Evolutionary conservation across 2,113 vertebrate species (phyloP), one percentile per base, ranked within the genome.

Genomic region (Microcebus jonahi): DNA sequence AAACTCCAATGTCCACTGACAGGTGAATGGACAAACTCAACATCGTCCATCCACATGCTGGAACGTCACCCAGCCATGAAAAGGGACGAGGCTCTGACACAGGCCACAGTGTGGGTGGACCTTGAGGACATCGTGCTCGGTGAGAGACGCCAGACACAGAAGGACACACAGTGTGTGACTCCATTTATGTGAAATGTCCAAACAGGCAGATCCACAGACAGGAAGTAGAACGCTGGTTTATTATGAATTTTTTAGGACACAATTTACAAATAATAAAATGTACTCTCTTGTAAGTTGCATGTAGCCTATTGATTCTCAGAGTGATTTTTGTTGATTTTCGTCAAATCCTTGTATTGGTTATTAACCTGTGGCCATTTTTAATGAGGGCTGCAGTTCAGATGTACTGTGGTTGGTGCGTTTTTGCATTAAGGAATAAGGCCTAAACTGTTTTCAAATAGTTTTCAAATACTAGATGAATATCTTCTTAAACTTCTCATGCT

Each of bases 31-130:
- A 65, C 3, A 18, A 25, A 18, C 42, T 2, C 29, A 31, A 8
- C 1, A 3, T 9, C 17, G 71, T n/a, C 71, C 57, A 14, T 63
- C 34, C 73, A 50, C 10, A 8, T 21, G 10, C 9, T 1, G 21
- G 42, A 14, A 11, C 42, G 6, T 8, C 8, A 17, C 23, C 18
- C 23, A 50, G 73, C 73, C 10, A 8, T 0, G 5, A 34, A 61
- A 2, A 83, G 79, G n/a, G 59, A 21, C 3, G 14, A 59, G 15
- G 11, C 27, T 29, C 42, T n/a, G 59, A 65, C 42, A 23, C 12
- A 50, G 6, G 25, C 80, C 6, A 11, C 1, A 15, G 15, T 0
- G 6, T 48, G 29, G 61, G 23, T 0, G 12, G 42, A 67, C 42
- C 82, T 14, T 15, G 42, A 50, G 31, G 17, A 23, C 61, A 4